Conservation (phyloP, 1,140 invertebrate genomes). For the Anastrepha ludens region DNA sequence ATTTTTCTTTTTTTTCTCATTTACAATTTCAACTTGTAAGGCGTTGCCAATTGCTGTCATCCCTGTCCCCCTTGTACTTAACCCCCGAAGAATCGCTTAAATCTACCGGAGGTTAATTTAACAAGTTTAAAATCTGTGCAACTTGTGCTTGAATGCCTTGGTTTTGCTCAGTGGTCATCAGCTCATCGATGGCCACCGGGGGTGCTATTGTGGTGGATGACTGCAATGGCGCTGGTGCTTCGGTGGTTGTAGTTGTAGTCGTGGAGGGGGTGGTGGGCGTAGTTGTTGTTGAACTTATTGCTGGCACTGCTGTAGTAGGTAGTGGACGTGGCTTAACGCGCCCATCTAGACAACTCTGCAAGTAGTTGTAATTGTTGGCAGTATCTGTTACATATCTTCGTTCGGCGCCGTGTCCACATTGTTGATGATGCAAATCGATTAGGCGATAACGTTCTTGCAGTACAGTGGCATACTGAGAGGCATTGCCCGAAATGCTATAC, state of each 20-base stretch:
- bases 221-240: not conserved
- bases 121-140: slow-evolving; percentile 55
- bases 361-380: slow-evolving; percentile 66
- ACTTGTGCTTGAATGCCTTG: slow-evolving; percentile 38
- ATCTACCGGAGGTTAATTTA: slow-evolving; percentile 51
- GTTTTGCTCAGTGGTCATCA: slow-evolving; percentile 16
- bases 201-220: not conserved
- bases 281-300: slow-evolving; percentile 59
- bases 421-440: slow-evolving; percentile 65
- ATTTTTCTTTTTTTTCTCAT: too few species aligned
- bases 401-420: slow-evolving; percentile 64
- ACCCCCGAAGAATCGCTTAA: slow-evolving; percentile 35
- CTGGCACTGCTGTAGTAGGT: slow-evolving; percentile 44
- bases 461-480: slow-evolving; percentile 64
- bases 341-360: slow-evolving; percentile 68
- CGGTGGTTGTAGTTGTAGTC: slow-evolving; percentile 46
- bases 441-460: slow-evolving; percentile 69
- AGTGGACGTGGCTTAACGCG: slow-evolving; percentile 56
- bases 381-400: slow-evolving; percentile 65
- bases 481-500: slow-evolving; percentile 70
- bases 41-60: too few species aligned
- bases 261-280: slow-evolving; percentile 58
- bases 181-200: not conserved
- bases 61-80: not conserved
- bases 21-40: too few species aligned